Evolutionary conservation across 2,797 vertebrate species (phyloP).

Genomic region (Astyanax mexicanus): DNA sequence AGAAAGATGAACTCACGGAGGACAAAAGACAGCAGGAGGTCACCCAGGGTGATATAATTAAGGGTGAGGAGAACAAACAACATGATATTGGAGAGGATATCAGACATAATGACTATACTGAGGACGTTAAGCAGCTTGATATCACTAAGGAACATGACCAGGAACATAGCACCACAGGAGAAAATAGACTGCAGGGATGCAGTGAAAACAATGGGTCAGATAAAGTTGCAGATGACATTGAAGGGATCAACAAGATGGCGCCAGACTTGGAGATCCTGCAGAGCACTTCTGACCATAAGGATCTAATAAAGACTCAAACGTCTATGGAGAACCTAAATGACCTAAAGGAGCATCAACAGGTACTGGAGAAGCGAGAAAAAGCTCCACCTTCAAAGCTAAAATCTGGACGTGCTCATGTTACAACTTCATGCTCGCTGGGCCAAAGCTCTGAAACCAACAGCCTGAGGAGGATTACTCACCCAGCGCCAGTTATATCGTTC

Average conservation of each 20-base stretch:
- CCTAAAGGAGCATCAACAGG: not conserved
- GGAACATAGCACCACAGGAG: not conserved
- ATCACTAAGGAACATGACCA: not conserved
- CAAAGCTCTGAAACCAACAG: constrained; percentile 1
- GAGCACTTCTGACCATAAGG: not conserved
- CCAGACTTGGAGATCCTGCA: not conserved
- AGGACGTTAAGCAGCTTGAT: not conserved
- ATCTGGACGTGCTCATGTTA: not conserved
- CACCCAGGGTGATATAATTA: not conserved
- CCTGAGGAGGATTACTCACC: constrained; percentile 8
- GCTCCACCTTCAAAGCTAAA: not conserved
- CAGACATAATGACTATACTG: not conserved
- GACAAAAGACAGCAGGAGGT: not conserved
- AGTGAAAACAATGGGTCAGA: not conserved
- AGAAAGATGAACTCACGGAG: not conserved
- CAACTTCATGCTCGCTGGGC: not conserved
- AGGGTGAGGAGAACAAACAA: not conserved
- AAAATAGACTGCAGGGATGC: constrained; percentile 4
- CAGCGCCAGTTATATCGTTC: constrained; percentile 10
- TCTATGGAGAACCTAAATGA: not conserved
- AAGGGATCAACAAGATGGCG: not conserved
- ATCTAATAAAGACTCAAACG: not conserved
- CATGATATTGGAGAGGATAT: not conserved
- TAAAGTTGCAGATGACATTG: not conserved
- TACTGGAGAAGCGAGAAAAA: constrained; percentile 4